phyloP scores from a whole-genome alignment of 2,888 invertebrate species.

The Scaptomyza parva region DNA sequence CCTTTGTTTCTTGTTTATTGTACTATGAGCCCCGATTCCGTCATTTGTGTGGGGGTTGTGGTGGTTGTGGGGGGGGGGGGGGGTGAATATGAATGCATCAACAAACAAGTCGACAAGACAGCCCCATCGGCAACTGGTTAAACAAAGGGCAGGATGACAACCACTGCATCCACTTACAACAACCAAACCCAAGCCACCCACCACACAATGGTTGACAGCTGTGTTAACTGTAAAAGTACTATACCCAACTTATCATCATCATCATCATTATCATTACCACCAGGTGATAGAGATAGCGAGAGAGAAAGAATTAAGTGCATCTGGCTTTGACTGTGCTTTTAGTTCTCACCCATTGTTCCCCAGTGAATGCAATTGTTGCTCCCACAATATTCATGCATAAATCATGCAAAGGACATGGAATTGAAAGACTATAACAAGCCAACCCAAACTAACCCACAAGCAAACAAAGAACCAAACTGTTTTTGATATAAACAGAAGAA shows the following conservation, averaged over 20 bases:
- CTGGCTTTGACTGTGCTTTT: not conserved
- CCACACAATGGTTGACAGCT: constrained; percentile 22
- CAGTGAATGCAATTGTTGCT: constrained; percentile 9
- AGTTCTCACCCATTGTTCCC: constrained; percentile 7
- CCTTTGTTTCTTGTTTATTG: constrained; percentile 26
- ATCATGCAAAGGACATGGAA: constrained; percentile 4
- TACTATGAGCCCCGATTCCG: no score
- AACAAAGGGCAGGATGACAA: constrained; percentile 22
- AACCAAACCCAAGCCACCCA: constrained; percentile 1
- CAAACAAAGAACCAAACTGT: not conserved
- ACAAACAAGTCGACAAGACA: constrained; percentile 27
- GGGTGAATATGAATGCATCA: constrained; percentile 4
- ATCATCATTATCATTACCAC: not conserved
- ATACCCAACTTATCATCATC: not conserved
- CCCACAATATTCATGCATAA: constrained; percentile 10
- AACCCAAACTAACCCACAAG: not conserved
- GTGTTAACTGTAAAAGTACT: constrained; percentile 12
- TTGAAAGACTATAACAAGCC: not conserved
- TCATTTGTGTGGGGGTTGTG: not conserved
- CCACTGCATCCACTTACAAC: not conserved
- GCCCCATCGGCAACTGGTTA: constrained; percentile 36
- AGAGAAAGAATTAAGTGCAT: not conserved
- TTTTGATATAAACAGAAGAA: not conserved
- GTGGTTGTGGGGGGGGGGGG: not conserved
- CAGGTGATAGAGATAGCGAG: not conserved